Evolutionary conservation across 1,140 invertebrate genomes (phyloP).

Genomic region (Trichomalopsis sarcophagae): DNA sequence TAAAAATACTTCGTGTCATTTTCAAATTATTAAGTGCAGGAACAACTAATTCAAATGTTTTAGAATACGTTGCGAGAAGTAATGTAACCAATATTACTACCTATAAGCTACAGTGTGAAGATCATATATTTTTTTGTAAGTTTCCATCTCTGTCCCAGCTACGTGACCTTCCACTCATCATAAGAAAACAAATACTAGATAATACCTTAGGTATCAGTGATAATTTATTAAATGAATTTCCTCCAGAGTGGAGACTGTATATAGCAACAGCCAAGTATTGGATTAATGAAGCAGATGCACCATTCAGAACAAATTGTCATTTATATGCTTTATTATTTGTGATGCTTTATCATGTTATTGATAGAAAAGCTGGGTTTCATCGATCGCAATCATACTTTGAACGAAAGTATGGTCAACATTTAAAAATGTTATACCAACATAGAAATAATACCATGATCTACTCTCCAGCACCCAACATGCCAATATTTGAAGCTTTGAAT

Average conservation of each 20-base stretch:
- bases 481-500: conserved; percentile 57
- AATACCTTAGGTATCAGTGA: conserved; percentile 70
- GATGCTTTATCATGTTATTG: conserved; percentile 79
- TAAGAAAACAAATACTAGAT: conserved; percentile 71
- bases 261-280: conserved; percentile 81
- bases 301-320: conserved; percentile 72
- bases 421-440: neutral
- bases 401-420: conserved; percentile 54
- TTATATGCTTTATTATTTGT: conserved; percentile 79
- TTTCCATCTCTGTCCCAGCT: conserved; percentile 70
- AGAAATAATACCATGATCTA: conserved; percentile 5
- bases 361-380: conserved; percentile 73
- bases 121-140: conserved; percentile 63
- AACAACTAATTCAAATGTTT: conserved; percentile 63
- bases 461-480: conserved; percentile 34
- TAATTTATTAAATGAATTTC: conserved; percentile 73
- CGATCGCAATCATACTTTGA: conserved; percentile 58
- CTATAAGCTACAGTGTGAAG: conserved; percentile 60
- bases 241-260: conserved; percentile 79
- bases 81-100: conserved; percentile 64
- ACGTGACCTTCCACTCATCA: conserved; percentile 51
- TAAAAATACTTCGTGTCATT: conserved; percentile 80
- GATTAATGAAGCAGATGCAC: conserved; percentile 75
- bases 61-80: conserved; percentile 68
- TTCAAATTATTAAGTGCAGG: conserved; percentile 79